Evolutionary conservation across 2,113 vertebrate genomes (phyloP).

Genomic region (Sapayoa aenigma): DNA sequence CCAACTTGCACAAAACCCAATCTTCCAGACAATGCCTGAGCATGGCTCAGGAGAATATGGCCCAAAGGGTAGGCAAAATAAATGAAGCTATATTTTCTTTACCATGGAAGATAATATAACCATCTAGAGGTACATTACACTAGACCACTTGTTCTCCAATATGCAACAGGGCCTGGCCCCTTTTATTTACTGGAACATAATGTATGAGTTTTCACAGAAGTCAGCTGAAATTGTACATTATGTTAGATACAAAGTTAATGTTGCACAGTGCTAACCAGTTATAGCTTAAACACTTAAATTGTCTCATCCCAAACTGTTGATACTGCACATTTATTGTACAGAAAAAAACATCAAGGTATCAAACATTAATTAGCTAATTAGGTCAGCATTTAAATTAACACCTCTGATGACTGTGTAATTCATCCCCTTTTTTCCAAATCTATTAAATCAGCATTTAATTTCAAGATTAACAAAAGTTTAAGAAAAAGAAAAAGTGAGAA

Average conservation of each 20-base stretch:
- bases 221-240: neutral
- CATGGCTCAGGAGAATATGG: neutral
- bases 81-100: neutral
- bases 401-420: neutral
- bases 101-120: neutral
- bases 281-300: neutral
- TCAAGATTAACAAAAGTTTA: neutral
- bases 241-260: neutral
- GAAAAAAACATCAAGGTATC: neutral
- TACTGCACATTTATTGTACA: neutral
- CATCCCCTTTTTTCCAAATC: neutral
- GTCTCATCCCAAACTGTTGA: neutral
- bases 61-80: neutral
- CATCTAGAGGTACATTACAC: neutral
- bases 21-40: neutral
- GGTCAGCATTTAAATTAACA: neutral
- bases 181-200: neutral
- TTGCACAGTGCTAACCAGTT: neutral
- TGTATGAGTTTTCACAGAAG: neutral
- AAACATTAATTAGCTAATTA: neutral
- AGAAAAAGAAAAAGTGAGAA: neutral
- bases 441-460: neutral
- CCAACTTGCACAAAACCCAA: neutral
- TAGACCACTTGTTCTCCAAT: neutral
- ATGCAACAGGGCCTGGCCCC: neutral